Evolutionary conservation across 2,888 invertebrate genomes (phyloP), one percentile per base, ranked within the genome.

Genomic region (Stomorhina lunata): DNA sequence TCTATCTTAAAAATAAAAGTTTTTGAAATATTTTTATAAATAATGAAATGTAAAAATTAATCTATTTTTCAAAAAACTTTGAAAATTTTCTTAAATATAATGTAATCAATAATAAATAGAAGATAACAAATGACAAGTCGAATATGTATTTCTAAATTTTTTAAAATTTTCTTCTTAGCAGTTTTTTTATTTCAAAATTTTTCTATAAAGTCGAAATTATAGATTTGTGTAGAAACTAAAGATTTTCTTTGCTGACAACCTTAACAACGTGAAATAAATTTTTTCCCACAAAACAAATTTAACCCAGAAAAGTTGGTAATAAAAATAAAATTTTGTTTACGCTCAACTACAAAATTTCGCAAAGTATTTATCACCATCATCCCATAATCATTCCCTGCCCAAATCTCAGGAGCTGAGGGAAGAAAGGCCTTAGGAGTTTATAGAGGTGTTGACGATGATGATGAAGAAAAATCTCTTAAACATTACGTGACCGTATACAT

Each of bases 401-500:
- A 17, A 32, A 57, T 9, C n/a, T n/a, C n/a, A n/a, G n/a, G n/a
- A n/a, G 48, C 53, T 50, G 53, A 22, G 63, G 68, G 68, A 50
- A 43, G 55, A 63, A 34, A 25, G 17, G 48, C 2, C n/a, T 34
- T 40, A 12, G 59, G 37, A 59, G 45, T 17, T 17, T 27, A 17
- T 37, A 15, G 40, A 53, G 25, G 32, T 68, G 55, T 15, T n/a
- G 73, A 45, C 10, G 9, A 43, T 61, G 68, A 69, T 68, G 78
- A 78, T 57, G 73, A 82, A 79, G 69, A 72, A 75, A 75, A 37
- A 63, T 80, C 73, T 84, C 75, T 81, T 83, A 71, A 68, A 79
- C 53, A 69, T 59, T 85, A 84, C 85, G 85, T 85, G 85, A 84
- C 84, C 84, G 79, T 83, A 73, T 84, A 78, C n/a, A n/a, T 29